These are phyloP conservation scores for Capreolus pygargus DNA, from an alignment of 2,113 vertebrate species.

Conservation along the genomic window DNA sequence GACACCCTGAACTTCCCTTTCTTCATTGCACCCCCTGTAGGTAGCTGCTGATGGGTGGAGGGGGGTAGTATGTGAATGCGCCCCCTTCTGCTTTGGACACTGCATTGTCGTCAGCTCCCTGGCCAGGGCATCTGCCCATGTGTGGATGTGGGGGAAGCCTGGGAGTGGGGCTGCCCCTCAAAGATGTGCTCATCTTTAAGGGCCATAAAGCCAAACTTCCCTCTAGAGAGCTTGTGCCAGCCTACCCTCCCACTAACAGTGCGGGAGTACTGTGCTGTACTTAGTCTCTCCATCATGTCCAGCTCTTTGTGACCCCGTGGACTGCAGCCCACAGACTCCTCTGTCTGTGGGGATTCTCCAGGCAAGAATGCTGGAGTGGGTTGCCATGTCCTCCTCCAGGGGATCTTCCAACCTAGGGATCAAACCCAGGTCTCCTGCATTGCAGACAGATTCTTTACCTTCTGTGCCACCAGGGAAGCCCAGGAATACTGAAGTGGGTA, in stretches of 20 bases:
- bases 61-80: rapidly evolving
- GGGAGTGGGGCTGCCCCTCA: too few species aligned
- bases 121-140: neutral
- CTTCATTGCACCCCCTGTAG: rapidly evolving
- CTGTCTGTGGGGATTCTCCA: neutral
- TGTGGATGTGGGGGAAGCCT: neutral
- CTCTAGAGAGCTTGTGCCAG: neutral
- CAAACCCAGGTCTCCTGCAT: neutral
- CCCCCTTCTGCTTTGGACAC: neutral
- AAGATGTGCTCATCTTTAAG: neutral
- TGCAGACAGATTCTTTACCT: neutral
- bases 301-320: neutral
- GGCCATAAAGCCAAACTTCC: neutral
- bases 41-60: neutral
- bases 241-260: neutral
- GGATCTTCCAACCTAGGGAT: neutral
- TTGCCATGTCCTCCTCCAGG: neutral
- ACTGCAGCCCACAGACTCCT: neutral
- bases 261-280: neutral
- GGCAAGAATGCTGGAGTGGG: neutral
- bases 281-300: neutral
- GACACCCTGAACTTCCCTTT: neutral
- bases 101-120: rapidly evolving
- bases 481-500: neutral
- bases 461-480: neutral